Percentiles rank a stretch among this genome's conserved stretches.
Evolutionary conservation across 2,113 vertebrate species (phyloP).

Genomic region (Tiliqua scincoides): DNA sequence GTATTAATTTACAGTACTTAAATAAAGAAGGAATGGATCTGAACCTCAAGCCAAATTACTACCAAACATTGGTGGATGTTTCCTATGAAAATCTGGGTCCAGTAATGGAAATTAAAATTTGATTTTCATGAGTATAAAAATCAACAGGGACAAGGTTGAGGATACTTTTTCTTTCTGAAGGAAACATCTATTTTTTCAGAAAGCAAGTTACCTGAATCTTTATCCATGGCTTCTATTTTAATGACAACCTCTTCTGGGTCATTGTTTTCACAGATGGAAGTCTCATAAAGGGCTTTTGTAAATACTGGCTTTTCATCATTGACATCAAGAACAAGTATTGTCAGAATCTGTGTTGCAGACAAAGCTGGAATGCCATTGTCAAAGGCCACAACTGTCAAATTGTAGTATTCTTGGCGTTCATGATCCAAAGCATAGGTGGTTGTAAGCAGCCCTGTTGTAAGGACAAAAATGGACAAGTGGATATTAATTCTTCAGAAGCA

Average conservation of each 20-base stretch:
- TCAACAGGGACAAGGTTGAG: neutral
- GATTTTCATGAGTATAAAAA: neutral
- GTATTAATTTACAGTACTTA: neutral
- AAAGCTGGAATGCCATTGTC: conserved; percentile 82
- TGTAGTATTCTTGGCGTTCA: conserved; percentile 77
- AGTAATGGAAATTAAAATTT: neutral
- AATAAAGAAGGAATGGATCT: neutral
- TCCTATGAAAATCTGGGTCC: neutral
- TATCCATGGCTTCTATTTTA: conserved; percentile 83
- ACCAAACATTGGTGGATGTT: neutral
- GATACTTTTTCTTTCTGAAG: neutral
- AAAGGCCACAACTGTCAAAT: conserved; percentile 77
- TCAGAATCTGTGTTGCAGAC: conserved; percentile 86
- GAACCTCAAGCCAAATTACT: neutral
- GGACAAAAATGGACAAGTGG: neutral
- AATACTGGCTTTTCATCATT: conserved; percentile 87
- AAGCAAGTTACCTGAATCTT: conserved; percentile 84
- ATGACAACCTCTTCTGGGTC: conserved; percentile 79
- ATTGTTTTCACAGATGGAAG: conserved; percentile 84
- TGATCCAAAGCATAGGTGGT: conserved; percentile 81
- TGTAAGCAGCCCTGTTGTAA: conserved; percentile 81
- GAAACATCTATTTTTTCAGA: neutral
- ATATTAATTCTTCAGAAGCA: neutral
- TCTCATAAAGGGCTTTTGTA: conserved; percentile 76
- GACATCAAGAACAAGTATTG: conserved; percentile 83